phyloP scores from a whole-genome alignment of 2,888 invertebrate species.

The Hirtodrosophila confusa region DNA sequence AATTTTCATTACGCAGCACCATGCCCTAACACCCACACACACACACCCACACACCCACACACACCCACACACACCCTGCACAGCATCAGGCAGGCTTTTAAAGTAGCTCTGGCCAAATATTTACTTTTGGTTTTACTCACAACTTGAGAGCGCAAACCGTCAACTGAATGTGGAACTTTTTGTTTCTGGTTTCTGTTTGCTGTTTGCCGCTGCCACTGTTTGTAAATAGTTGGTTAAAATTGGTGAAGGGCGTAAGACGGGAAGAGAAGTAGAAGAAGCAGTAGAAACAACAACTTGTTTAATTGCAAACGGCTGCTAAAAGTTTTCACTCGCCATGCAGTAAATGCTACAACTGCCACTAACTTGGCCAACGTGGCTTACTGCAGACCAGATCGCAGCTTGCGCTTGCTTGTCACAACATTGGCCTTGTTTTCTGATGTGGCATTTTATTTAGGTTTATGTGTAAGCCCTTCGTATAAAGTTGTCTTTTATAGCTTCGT shows the following conservation, averaged over 20 bases:
- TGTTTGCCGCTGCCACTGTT: constrained; percentile 35
- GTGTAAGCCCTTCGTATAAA: constrained; percentile 64
- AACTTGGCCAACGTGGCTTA: constrained; percentile 37
- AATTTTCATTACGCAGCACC: constrained; percentile 63
- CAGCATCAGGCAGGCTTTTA: constrained; percentile 26
- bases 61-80: constrained; percentile 6
- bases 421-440: constrained; percentile 57
- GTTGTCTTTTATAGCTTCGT: constrained; percentile 57
- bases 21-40: constrained; percentile 32
- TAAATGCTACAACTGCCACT: constrained; percentile 48
- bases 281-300: constrained; percentile 58
- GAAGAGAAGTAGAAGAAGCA: constrained; percentile 1
- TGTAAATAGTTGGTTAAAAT: not conserved
- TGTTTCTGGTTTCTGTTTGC: constrained; percentile 33
- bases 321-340: constrained; percentile 57
- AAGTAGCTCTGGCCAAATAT: constrained; percentile 48
- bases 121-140: constrained; percentile 31
- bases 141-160: constrained; percentile 23
- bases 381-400: constrained; percentile 14
- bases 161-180: constrained; percentile 44
- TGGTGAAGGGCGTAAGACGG: not conserved
- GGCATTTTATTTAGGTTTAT: constrained; percentile 68
- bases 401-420: constrained; percentile 33
- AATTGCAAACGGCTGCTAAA: constrained; percentile 68
- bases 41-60: constrained; percentile 6